A percentile compares a stretch with the other conserved stretches of the same genome.
Evolutionary conservation across 2,797 vertebrate species (phyloP).

Genomic region (Rhynchotus rufescens): DNA sequence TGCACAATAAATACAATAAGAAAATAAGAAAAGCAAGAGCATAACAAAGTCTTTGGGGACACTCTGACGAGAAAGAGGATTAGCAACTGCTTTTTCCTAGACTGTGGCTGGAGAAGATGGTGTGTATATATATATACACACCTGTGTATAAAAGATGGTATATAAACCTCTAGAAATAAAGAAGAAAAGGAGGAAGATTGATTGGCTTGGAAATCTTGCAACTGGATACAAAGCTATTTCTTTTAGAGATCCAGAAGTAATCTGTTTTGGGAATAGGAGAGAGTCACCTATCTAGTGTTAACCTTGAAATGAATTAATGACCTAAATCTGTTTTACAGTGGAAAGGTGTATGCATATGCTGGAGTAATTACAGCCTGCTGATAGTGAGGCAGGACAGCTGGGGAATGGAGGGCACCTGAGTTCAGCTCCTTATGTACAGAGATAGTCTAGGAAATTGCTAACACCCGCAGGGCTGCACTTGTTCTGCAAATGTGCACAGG

Average conservation of each 20-base stretch:
- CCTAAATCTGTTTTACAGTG: neutral
- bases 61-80: neutral
- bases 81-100: neutral
- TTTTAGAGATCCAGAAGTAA: neutral
- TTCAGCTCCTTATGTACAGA: neutral
- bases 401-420: neutral
- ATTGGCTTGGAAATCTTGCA: neutral
- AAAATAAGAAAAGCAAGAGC: neutral
- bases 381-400: neutral
- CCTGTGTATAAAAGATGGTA: neutral
- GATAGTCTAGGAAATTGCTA: neutral
- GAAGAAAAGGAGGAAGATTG: neutral
- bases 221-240: neutral
- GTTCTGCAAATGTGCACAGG: neutral
- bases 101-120: neutral
- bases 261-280: neutral
- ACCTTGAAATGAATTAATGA: neutral
- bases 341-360: neutral
- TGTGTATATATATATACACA: neutral
- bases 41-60: neutral
- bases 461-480: neutral
- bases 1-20: neutral
- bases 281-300: neutral
- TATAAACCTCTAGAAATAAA: neutral
- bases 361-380: neutral